Evolutionary conservation across 2,113 vertebrate genomes (phyloP).

Genomic region (Albula glossodonta): DNA sequence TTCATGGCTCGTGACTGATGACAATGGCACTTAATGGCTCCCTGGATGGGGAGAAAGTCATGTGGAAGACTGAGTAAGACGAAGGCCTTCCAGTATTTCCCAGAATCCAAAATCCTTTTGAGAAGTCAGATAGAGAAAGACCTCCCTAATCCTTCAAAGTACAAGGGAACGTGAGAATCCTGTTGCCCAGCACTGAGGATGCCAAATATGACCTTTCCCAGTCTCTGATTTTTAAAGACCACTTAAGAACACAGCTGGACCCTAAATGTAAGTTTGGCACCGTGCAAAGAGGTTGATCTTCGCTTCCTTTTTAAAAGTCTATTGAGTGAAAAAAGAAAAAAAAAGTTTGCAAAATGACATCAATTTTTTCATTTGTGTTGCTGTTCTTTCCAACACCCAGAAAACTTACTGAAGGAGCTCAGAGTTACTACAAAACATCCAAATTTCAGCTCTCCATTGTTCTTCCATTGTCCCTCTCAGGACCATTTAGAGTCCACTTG

Average conservation of each 20-base stretch:
- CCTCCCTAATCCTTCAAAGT: slow-evolving; percentile 19
- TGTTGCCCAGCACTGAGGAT: neutral
- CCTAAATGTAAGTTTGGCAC: neutral
- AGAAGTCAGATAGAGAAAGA: neutral
- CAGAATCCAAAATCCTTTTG: neutral
- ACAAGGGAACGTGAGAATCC: neutral
- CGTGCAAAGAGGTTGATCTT: neutral
- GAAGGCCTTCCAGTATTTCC: neutral
- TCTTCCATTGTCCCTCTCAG: neutral
- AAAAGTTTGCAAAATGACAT: neutral
- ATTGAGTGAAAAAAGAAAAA: neutral
- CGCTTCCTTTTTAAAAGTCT: neutral
- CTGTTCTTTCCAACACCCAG: neutral
- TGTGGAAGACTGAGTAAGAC: neutral
- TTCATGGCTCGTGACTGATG: neutral
- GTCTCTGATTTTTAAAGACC: neutral
- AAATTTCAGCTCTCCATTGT: neutral
- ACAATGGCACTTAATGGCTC: neutral
- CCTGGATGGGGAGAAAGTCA: neutral
- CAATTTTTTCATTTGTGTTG: neutral
- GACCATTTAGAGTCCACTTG: neutral
- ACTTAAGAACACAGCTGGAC: neutral
- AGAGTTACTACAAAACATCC: too few relatives aligned
- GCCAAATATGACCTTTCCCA: neutral
- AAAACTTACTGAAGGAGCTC: neutral